These are phyloP conservation scores for Beroe forskalii DNA, from an alignment of 37 sponge, comb jelly and placozoan species.

Conservation along the genomic window DNA sequence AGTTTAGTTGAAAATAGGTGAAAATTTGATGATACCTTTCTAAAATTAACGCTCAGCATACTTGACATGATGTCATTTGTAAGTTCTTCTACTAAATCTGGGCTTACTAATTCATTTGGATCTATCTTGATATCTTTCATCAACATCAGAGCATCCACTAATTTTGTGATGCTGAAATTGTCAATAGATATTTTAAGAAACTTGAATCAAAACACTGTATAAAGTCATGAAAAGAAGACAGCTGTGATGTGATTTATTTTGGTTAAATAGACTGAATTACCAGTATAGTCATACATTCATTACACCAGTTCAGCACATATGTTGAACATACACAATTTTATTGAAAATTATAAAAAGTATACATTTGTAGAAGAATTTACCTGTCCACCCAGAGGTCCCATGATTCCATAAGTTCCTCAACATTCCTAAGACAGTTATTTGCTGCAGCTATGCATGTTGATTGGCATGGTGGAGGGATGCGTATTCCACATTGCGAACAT, in stretches of 20 bases:
- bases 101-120: conserved; percentile 1
- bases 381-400: neutral
- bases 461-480: neutral
- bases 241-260: no score
- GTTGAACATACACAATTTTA: no score
- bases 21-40: neutral
- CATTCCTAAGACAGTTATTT: neutral
- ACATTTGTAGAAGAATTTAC: no score
- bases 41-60: conserved; percentile 18
- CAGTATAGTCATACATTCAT: no score
- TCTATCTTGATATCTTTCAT: conserved; percentile 57
- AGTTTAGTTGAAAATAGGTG: no score
- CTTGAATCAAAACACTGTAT: neutral
- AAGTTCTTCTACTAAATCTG: neutral
- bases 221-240: no score
- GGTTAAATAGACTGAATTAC: no score
- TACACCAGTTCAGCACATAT: no score
- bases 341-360: no score
- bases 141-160: conserved; percentile 38
- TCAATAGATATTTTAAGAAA: neutral
- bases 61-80: conserved; percentile 42
- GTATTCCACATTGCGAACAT: conserved; percentile 7
- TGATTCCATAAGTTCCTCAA: neutral
- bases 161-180: neutral
- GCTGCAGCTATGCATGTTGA: neutral